Evolutionary conservation across 2,113 vertebrate species (phyloP).

Genomic region (Anthoscopus minutus): DNA sequence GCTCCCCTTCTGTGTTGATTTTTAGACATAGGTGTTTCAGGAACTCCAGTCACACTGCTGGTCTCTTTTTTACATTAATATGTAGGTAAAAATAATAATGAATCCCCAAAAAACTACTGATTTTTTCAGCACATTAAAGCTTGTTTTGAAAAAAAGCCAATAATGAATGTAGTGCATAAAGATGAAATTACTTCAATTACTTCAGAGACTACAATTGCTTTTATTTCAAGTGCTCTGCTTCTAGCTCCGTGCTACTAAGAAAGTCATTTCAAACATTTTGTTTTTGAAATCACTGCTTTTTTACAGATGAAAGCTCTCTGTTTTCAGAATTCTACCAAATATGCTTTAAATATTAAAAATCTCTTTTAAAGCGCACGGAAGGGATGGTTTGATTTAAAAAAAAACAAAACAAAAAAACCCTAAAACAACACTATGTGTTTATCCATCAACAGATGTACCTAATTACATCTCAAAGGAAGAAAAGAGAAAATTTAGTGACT

Average conservation of each 20-base stretch:
- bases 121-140: neutral
- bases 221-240: constrained; percentile 23
- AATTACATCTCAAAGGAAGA: constrained; percentile 64
- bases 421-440: constrained; percentile 60
- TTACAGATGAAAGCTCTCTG: constrained; percentile 64
- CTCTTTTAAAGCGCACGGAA: constrained; percentile 41
- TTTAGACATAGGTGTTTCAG: neutral
- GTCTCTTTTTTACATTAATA: neutral
- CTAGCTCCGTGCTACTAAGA: neutral
- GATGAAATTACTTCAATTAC: constrained; percentile 36
- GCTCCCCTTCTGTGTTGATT: neutral
- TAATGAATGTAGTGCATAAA: constrained; percentile 1
- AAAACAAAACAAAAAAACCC: neutral
- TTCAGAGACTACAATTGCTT: constrained; percentile 22
- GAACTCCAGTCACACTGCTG: neutral
- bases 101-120: neutral
- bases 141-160: neutral
- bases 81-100: neutral
- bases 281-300: constrained; percentile 39
- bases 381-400: constrained; percentile 45
- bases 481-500: constrained; percentile 26
- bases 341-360: constrained; percentile 69
- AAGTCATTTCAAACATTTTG: constrained; percentile 60
- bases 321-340: constrained; percentile 58
- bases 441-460: constrained; percentile 66